A percentile compares a stretch with the other conserved stretches of the same genome.
phyloP scores from a whole-genome alignment of 1,140 invertebrate genomes.

The Papilio aristodemus region DNA sequence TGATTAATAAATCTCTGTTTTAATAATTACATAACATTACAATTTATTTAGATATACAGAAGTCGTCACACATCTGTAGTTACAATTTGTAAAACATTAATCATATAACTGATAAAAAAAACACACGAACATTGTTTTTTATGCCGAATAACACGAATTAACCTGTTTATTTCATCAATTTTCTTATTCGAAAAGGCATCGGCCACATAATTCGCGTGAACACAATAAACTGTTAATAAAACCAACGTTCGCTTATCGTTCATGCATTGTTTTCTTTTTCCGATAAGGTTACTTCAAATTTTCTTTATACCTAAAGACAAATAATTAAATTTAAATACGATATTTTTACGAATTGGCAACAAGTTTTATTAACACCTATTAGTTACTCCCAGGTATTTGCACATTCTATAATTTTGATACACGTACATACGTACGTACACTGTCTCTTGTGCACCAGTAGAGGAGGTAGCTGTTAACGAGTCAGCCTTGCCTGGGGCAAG shows the following conservation, averaged over 20 bases:
- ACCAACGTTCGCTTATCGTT: conserved; percentile 1
- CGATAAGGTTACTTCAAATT: conserved; percentile 12
- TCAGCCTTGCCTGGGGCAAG: no score
- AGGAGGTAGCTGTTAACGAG: no score
- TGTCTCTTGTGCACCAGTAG: no score
- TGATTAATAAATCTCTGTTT: no score
- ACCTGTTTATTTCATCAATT: background rate
- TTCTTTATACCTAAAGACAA: background rate
- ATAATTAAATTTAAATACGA: background rate
- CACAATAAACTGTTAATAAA: conserved; percentile 10
- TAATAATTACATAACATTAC: background rate
- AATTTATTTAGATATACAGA: background rate
- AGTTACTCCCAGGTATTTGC: no score
- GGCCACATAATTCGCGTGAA: background rate
- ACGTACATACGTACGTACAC: no score
- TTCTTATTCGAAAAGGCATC: conserved; percentile 3
- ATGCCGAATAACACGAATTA: background rate
- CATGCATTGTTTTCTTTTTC: conserved; percentile 4
- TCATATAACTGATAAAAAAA: background rate
- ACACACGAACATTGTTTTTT: background rate
- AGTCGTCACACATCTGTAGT: background rate
- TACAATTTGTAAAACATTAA: background rate
- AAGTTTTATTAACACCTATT: background rate
- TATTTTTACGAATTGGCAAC: background rate
- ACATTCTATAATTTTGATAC: no score